These are phyloP conservation scores for Sylvilagus bachmani DNA, from an alignment of 2,113 vertebrate species.

Conservation along the genomic window DNA sequence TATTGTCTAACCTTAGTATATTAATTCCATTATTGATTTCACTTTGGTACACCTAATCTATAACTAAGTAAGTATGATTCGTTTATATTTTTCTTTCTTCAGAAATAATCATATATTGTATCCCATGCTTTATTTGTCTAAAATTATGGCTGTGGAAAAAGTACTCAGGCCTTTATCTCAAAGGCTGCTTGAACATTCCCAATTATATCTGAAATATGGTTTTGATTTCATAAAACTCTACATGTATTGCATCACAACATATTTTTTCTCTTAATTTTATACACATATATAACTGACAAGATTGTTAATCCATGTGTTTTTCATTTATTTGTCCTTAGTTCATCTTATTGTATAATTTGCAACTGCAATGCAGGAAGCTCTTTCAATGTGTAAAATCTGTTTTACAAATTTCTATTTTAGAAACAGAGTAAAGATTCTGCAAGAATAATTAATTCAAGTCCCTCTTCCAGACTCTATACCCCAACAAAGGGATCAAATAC, in stretches of 20 bases:
- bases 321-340: not conserved
- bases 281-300: not conserved
- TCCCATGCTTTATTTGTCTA: not conserved
- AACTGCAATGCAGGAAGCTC: not conserved
- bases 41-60: not conserved
- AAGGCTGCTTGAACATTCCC: not conserved
- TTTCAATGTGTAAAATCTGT: not conserved
- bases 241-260: not conserved
- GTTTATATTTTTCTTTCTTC: not conserved
- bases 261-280: slow-evolving; percentile 1
- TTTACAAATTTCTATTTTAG: not conserved
- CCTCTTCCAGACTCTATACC: not conserved
- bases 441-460: slow-evolving; percentile 37
- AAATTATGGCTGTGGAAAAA: not conserved
- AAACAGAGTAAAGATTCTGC: slow-evolving; percentile 11
- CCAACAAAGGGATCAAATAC: not conserved
- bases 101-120: not conserved
- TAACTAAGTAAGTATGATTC: not conserved
- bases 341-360: not conserved
- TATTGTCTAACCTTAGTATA: not conserved
- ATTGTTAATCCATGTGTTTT: slow-evolving; percentile 20
- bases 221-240: not conserved
- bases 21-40: not conserved
- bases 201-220: not conserved
- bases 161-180: not conserved